Conservation (phyloP, 2,113 vertebrate genomes). For the Ameiurus melas region DNA sequence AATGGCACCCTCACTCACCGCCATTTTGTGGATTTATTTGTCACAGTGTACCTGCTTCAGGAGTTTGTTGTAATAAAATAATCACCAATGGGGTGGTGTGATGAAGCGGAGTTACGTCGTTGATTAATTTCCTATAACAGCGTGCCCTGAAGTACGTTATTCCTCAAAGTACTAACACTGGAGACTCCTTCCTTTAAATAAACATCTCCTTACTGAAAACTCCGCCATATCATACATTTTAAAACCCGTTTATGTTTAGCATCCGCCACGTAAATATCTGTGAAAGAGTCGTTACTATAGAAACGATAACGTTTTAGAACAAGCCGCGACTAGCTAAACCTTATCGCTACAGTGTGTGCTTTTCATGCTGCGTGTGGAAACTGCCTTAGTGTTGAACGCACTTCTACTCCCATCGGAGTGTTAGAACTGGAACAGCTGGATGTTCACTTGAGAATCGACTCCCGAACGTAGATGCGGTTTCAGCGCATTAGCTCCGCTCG, state of each 20-base stretch:
- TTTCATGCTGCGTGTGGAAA: not conserved
- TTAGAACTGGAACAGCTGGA: not conserved
- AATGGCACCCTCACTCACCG: not conserved
- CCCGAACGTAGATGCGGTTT: not conserved
- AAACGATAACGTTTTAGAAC: not conserved
- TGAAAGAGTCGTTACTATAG: not conserved
- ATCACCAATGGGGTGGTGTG: not conserved
- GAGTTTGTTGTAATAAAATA: not conserved
- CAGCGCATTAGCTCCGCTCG: not conserved
- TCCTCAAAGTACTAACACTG: not conserved
- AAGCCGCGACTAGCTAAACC: not conserved
- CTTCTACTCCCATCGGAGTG: not conserved
- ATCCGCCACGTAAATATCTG: too few species aligned
- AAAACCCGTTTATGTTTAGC: not conserved
- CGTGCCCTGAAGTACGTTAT: not conserved
- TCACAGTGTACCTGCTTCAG: not conserved
- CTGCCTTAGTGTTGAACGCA: not conserved
- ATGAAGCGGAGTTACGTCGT: not conserved
- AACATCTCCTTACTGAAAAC: not conserved
- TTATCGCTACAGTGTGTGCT: not conserved
- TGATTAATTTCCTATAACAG: not conserved
- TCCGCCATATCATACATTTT: not conserved
- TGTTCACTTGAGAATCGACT: not conserved
- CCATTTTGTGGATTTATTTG: not conserved
- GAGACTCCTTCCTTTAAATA: not conserved